These are phyloP conservation scores for Oscheius sp. DNA, from an alignment of 2,888 invertebrate genomes.

Conservation along the genomic window DNA sequence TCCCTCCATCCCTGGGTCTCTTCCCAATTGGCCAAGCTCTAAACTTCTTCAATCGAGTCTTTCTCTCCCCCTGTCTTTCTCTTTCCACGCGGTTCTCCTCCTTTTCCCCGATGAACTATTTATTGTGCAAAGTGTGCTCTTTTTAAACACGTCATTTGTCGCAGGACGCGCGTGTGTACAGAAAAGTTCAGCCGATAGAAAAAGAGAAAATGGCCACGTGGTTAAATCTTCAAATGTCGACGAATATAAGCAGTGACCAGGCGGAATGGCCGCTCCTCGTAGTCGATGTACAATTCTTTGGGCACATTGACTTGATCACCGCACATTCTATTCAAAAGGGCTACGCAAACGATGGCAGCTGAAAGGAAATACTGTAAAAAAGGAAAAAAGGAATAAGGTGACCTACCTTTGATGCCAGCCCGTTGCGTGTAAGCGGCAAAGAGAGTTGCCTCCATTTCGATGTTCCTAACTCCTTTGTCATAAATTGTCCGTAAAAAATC, in stretches of 20 bases:
- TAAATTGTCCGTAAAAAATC: slow-evolving; percentile 83
- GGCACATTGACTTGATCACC: slow-evolving; percentile 82
- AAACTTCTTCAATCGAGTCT: background rate
- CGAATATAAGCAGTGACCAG: slow-evolving; percentile 64
- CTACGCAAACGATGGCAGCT: slow-evolving; percentile 90
- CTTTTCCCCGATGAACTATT: slow-evolving; percentile 15
- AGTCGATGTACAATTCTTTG: slow-evolving; percentile 63
- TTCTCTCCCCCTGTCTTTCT: background rate
- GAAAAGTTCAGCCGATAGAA: background rate
- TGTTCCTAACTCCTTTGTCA: slow-evolving; percentile 86
- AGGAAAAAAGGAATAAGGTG: background rate
- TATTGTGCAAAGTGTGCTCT: background rate
- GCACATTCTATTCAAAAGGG: slow-evolving; percentile 88
- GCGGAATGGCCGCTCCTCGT: slow-evolving; percentile 69
- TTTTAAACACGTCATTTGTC: background rate
- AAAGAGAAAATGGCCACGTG: background rate
- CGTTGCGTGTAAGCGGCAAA: slow-evolving; percentile 93
- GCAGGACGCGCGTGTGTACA: background rate
- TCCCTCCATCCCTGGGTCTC: slow-evolving; percentile 56
- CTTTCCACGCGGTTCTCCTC: background rate
- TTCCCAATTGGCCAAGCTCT: slow-evolving; percentile 9
- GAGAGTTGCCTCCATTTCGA: slow-evolving; percentile 90
- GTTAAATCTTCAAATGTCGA: slow-evolving; percentile 41
- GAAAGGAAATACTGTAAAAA: slow-evolving; percentile 42
- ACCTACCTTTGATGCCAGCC: slow-evolving; percentile 76